Evolutionary conservation across 1,140 invertebrate species (phyloP), one percentile per base, ranked within the genome.

Genomic region (Dysdera silvatica): DNA sequence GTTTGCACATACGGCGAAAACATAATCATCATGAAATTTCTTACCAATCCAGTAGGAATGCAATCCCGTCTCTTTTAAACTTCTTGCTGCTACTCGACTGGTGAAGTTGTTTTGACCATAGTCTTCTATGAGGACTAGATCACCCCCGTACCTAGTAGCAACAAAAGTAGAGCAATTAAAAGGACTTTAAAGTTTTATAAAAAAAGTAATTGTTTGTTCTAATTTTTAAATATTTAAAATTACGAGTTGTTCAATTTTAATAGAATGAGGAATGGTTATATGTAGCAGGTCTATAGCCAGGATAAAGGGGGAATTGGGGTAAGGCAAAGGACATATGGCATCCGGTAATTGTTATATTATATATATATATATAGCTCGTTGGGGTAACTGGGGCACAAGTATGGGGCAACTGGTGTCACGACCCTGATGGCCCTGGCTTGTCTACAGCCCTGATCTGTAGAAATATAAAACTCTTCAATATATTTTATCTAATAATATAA

Each of bases 81-180:
- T 73, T 69, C 59, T 76, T 71, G 23, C 55, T 14, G 90, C 88
- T 78, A 95, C 84, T 31, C 80, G 81, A 33, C 87, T 83, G 3
- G 91, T 91, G 76, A 90, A 85, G 75, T 95, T 95, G 77, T 94
- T 94, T 79, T 94, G 89, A 67, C 81, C 81, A 76, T 89, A 94
- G 28, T 85, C 88, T 74, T 92, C 88, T 61, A 95, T 85, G 47
- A 91, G 82, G 80, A 93, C 89, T 63, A 95, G 76, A 69, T 94
- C 89, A 78, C 90, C 91, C 63, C 92, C 92, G 76, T 95, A 95
- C 77, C 91, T 95, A 72, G 4, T 55, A 49, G 14, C 28, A 75
- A 29, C 37, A 67, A 12, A 67, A 28, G 53, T 12, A 66, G 49
- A 65, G 66, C 68, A 66, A 61, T 35, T 58, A 62, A 40, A 56